Base-by-base conservation (phyloP, 1,140 invertebrate genomes). In the Atta texana region DNA sequence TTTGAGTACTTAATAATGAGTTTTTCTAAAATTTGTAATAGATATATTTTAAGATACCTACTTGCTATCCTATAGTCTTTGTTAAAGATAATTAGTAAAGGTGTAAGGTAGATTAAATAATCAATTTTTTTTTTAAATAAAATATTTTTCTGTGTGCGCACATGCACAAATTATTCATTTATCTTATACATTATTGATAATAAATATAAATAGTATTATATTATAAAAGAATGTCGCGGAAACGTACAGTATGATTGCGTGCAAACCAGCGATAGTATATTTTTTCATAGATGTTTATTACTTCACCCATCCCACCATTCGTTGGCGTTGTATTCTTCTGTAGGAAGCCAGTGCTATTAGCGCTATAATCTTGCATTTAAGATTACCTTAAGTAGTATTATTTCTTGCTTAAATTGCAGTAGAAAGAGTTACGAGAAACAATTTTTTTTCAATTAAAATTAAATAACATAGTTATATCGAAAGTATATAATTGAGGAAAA, bases 261-360 rank as follows among this genome's bases (percentile, higher is more conserved):
- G 10, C 16, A 34, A 8, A 66, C 34, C n/a, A 39, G 64, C 34
- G n/a, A 39, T 39, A 39, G n/a, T 68, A 68, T 68, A 68, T 68
- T 68, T 68, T 68, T 68, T 68, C 64, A 68, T 34, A 66, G 34
- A 28, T 34, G 34, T 34, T 34, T 68, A 66, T 66, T n/a, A 39
- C 34, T 68, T 66, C 31, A 39, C 3, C 18, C 31, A 1, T 68
- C 10, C 16, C 18, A 66, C 31, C 10, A 4, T 68, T 68, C 1
- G 64, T 68, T 21, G n/a, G 34, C n/a, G 18, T 21, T 18, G 34
- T 8, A 39, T 66, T 39, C 1, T 4, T 66, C 18, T 39, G 18
- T 66, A 14, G 34, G 18, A 3, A 66, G 4, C 2, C 61, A 64
- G 18, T 31, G 6, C 16, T 64, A 34, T 3, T 7, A 10, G 3